These are phyloP conservation scores for Petroica traversi DNA, from an alignment of 2,113 vertebrate species.

Conservation along the genomic window DNA sequence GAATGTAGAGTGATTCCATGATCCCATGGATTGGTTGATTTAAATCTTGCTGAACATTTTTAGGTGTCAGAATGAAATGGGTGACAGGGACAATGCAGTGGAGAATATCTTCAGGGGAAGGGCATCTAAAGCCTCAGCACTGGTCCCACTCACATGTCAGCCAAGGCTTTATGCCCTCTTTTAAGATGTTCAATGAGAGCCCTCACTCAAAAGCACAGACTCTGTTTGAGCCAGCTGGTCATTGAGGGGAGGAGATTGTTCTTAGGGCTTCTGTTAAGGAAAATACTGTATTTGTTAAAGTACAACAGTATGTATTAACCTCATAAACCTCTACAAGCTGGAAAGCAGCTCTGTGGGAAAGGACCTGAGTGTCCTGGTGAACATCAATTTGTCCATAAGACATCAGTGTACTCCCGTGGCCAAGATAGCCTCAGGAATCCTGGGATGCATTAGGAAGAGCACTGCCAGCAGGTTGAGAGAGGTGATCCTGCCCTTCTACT, in stretches of 20 bases:
- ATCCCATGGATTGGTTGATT: not conserved
- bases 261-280: not conserved
- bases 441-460: not conserved
- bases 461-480: not conserved
- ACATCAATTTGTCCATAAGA: not conserved
- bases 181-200: not conserved
- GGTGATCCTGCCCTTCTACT: not conserved
- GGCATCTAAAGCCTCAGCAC: not conserved
- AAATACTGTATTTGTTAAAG: not conserved
- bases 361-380: not conserved
- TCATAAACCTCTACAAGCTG: not conserved
- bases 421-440: too few relatives aligned
- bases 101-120: not conserved
- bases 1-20: not conserved
- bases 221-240: not conserved
- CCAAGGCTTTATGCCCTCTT: not conserved
- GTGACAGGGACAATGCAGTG: not conserved
- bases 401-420: not conserved
- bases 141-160: not conserved
- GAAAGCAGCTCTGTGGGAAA: not conserved
- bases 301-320: not conserved
- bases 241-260: not conserved
- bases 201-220: accelerated
- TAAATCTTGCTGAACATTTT: not conserved
- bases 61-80: not conserved